Base-by-base conservation (phyloP, 2,888 invertebrate genomes). In the Xestoiulus laeticollis region DNA sequence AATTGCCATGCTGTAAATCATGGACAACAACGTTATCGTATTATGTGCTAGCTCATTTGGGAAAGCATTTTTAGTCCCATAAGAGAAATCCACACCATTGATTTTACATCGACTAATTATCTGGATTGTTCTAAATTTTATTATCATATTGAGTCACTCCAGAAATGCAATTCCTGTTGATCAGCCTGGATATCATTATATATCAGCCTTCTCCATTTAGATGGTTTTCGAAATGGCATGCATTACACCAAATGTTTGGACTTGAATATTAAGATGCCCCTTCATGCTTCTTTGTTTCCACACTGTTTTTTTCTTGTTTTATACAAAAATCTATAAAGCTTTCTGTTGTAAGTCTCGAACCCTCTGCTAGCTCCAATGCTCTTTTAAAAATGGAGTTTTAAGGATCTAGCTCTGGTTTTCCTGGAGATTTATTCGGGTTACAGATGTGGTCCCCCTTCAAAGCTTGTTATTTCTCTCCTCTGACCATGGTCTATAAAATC, bases 401-500 rank as follows among this genome's bases (percentile, higher is more conserved):
- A 78, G 78, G 78, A 78, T 78, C 78, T 78, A 22, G 22, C 14
- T 14, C 78, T 78, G 26, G 78, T 78, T 78, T 78, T 78, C 78
- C 30, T 78, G 16, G 30, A 78, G 78, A 78, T 78, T 78, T 78
- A 78, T 78, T 78, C 78, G 78, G 78, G 78, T 78, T 78, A 78
- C 78, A 26, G 14, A 10, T 16, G 78, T 30, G 78, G 30, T 78
- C 78, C 78, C 78, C 78, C 78, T 30, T 78, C 30, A 30, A 30
- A 78, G 78, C 78, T 78, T 78, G 78, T 78, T 78, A 78, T 78
- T 78, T 78, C 78, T 78, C 78, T 78, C 78, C 30, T 78, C 78
- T 30, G 78, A 78, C 78, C 78, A 78, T 78, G 78, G 30, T 78
- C 78, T 78, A 78, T 78, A 78, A 78, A 78, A 78, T 78, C 78